These are phyloP conservation scores for Cyprinodon variegatus DNA, from an alignment of 2,113 vertebrate genomes.

Conservation along the genomic window DNA sequence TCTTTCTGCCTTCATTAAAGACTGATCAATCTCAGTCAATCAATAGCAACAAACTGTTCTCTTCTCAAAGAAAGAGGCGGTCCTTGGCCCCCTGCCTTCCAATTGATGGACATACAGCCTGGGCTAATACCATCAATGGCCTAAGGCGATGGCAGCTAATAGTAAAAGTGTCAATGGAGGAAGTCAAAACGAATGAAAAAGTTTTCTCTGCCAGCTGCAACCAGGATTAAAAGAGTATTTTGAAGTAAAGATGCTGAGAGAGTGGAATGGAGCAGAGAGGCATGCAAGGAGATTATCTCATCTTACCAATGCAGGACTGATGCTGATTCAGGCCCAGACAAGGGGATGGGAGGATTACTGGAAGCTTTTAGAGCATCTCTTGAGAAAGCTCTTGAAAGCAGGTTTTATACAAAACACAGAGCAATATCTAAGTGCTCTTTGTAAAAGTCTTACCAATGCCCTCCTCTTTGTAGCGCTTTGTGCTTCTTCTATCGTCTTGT, in stretches of 20 bases:
- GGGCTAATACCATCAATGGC: slow-evolving; percentile 16
- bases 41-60: slow-evolving; percentile 16
- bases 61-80: slow-evolving; percentile 3
- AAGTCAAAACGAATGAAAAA: slow-evolving; percentile 26
- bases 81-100: neutral
- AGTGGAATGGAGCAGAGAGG: slow-evolving; percentile 34
- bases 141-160: neutral
- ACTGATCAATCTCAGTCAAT: slow-evolving; percentile 33
- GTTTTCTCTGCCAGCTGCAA: slow-evolving; percentile 27
- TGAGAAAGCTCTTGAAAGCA: slow-evolving; percentile 66
- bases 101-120: slow-evolving; percentile 25
- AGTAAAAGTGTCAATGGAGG: neutral
- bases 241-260: slow-evolving; percentile 29
- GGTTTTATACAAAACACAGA: slow-evolving; percentile 69
- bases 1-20: slow-evolving; percentile 35
- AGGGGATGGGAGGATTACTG: slow-evolving; percentile 59
- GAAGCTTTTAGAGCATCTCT: slow-evolving; percentile 62
- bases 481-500: slow-evolving; percentile 42
- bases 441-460: slow-evolving; percentile 66
- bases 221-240: slow-evolving; percentile 24
- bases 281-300: slow-evolving; percentile 66
- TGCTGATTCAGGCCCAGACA: slow-evolving; percentile 62
- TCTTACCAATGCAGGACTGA: slow-evolving; percentile 53
- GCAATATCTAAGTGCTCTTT: slow-evolving; percentile 69
- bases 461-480: slow-evolving; percentile 62